These are phyloP conservation scores for Platichthys stellatus DNA, from an alignment of 2,113 vertebrate genomes.

Conservation along the genomic window DNA sequence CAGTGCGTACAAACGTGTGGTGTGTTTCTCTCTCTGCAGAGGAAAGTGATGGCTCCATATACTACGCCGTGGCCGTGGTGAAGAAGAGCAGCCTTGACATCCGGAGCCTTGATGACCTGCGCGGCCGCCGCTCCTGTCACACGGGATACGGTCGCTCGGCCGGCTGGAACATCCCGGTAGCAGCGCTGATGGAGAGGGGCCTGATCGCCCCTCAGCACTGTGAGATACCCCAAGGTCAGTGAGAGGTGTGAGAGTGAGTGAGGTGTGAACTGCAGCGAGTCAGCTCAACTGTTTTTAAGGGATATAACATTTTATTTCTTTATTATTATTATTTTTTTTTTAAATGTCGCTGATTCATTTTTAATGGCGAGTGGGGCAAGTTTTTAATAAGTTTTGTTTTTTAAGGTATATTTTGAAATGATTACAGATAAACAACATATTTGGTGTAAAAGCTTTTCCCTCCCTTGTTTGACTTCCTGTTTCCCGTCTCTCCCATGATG, in stretches of 20 bases:
- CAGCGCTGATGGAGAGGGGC: conserved; percentile 84
- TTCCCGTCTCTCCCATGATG: conserved; percentile 27
- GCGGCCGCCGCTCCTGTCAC: conserved; percentile 90
- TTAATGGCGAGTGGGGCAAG: no score
- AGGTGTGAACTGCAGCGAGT: background rate
- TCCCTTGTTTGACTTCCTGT: background rate
- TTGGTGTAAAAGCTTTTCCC: background rate
- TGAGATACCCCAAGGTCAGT: conserved; percentile 87
- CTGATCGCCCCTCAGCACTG: conserved; percentile 85
- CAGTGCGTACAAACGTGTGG: background rate
- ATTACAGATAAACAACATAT: background rate
- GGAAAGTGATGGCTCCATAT: conserved; percentile 77
- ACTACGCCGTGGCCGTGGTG: conserved; percentile 91
- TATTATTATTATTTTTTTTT: no score
- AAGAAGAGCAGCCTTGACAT: conserved; percentile 79
- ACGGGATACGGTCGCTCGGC: conserved; percentile 84
- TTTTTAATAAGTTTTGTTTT: no score
- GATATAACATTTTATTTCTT: no score
- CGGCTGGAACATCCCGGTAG: conserved; percentile 92
- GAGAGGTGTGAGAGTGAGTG: background rate
- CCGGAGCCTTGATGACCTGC: conserved; percentile 85
- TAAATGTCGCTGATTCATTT: no score
- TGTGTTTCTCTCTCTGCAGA: conserved; percentile 66
- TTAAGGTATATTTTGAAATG: no score
- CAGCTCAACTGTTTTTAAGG: no score